Percentiles rank a stretch among this genome's conserved stretches.
phyloP scores from a whole-genome alignment of 2,888 invertebrate genomes.

The Metalampra italica region DNA sequence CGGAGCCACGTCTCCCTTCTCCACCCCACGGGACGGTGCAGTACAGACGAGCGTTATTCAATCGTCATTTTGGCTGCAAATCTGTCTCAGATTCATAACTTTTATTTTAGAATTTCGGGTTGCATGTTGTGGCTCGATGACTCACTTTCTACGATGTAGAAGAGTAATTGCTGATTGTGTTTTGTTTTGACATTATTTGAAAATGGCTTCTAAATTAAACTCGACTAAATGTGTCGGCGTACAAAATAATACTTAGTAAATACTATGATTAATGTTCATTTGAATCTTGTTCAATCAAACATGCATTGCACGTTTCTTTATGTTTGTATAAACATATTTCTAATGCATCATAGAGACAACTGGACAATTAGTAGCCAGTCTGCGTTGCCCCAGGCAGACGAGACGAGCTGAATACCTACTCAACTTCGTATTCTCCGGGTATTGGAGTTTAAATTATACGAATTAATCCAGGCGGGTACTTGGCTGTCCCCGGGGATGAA shows the following conservation, averaged over 20 bases:
- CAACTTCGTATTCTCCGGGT: constrained; percentile 60
- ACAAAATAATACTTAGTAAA: background rate
- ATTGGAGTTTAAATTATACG: constrained; percentile 66
- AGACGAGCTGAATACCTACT: constrained; percentile 41
- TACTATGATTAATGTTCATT: background rate
- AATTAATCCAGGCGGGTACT: constrained; percentile 59
- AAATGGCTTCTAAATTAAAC: background rate
- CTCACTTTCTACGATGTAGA: background rate
- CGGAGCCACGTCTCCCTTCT: constrained; percentile 33
- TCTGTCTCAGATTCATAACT: background rate
- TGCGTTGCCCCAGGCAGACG: background rate
- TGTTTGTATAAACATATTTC: too few species aligned
- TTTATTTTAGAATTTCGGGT: background rate
- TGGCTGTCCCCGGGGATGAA: constrained; percentile 42
- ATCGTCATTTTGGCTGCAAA: constrained; percentile 20
- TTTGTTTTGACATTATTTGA: background rate
- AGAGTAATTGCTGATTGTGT: background rate
- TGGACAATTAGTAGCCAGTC: background rate
- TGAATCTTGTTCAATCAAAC: too few species aligned
- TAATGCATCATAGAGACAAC: background rate
- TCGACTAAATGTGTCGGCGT: background rate
- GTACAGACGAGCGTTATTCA: constrained; percentile 37
- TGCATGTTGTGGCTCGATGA: background rate
- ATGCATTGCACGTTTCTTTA: background rate
- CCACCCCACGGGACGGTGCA: constrained; percentile 40